phyloP scores from a whole-genome alignment of 2,113 vertebrate genomes.

The Tretioscincus oriximinensis region DNA sequence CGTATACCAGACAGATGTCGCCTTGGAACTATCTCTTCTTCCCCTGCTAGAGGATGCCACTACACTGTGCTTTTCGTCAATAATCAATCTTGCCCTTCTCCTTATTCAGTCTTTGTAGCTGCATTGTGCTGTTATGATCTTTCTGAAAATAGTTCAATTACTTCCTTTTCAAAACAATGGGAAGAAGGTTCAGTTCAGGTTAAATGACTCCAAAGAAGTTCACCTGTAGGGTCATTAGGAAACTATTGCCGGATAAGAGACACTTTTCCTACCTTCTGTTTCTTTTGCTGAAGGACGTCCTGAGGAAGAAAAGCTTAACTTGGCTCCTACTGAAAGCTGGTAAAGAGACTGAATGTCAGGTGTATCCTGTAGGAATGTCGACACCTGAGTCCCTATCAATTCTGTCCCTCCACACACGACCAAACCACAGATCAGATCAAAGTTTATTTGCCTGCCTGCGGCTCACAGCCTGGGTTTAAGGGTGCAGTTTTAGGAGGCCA shows the following conservation, averaged over 20 bases:
- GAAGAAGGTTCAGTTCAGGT: background rate
- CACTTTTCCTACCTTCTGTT: background rate
- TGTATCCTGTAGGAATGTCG: background rate
- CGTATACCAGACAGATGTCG: background rate
- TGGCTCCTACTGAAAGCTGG: background rate
- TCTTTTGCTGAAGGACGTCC: background rate
- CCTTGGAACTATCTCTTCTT: conserved; percentile 4
- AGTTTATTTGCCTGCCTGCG: background rate
- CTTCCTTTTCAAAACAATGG: background rate
- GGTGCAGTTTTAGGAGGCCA: background rate
- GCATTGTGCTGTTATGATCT: background rate
- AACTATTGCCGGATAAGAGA: background rate
- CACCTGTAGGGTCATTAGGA: background rate
- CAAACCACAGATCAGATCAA: conserved; percentile 7
- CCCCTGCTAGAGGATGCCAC: conserved; percentile 8
- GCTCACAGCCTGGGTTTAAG: background rate
- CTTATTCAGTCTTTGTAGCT: background rate
- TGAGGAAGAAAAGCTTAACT: background rate
- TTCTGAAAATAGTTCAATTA: background rate
- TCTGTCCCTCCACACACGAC: conserved; percentile 8
- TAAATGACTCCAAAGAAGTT: background rate
- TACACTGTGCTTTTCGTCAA: conserved; percentile 18
- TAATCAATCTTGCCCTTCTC: conserved; percentile 5
- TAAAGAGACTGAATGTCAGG: background rate
- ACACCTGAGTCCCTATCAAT: background rate